Conservation (phyloP, 2,797 vertebrate genomes). For the Tympanoctomys barrerae region DNA sequence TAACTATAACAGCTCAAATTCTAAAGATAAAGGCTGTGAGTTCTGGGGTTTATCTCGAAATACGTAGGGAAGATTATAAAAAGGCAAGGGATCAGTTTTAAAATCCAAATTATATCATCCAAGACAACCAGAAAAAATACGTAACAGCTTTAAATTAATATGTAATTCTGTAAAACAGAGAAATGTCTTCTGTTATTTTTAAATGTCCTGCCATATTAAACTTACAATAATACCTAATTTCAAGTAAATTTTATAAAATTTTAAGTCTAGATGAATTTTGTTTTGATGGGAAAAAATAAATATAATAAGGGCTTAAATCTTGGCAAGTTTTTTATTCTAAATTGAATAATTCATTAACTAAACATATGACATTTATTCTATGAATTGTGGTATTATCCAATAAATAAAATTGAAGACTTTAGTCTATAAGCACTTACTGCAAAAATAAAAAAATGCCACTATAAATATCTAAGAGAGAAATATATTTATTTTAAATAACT, state of each 20-base stretch:
- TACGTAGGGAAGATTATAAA: neutral
- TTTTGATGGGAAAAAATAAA: neutral
- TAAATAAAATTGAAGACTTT: neutral
- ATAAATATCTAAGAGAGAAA: conserved; percentile 4
- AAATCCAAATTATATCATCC: conserved; percentile 1
- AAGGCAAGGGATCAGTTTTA: neutral
- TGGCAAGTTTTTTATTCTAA: neutral
- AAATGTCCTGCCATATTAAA: neutral
- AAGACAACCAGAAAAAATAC: neutral
- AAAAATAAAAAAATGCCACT: neutral
- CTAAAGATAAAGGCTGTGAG: neutral
- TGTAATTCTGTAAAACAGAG: neutral
- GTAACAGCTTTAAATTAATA: neutral
- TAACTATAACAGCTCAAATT: neutral
- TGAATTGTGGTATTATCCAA: neutral
- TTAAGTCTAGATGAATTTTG: neutral
- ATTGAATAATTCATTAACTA: neutral
- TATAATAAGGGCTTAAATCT: neutral
- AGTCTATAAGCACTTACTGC: neutral
- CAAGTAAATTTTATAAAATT: neutral
- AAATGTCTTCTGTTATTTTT: neutral
- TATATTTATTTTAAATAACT: neutral
- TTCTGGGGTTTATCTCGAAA: neutral
- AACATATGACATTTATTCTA: neutral
- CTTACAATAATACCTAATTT: neutral